Conservation (phyloP, 2,888 invertebrate species). For the Cyclophora punctaria region DNA sequence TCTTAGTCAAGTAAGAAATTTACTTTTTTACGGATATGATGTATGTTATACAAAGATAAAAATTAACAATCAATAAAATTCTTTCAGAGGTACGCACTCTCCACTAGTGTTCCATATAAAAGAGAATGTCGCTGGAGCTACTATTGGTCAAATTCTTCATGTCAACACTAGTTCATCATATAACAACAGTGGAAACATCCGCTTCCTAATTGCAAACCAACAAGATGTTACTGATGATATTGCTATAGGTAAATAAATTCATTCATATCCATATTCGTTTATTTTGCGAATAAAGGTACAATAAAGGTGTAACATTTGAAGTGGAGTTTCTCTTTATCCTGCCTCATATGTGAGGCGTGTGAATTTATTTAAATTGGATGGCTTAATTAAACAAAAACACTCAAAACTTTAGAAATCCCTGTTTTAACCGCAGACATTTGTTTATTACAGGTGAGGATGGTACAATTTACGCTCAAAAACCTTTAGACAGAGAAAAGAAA, state of each 20-base stretch:
- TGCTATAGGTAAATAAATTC: conserved; percentile 74
- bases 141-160: conserved; percentile 82
- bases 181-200: conserved; percentile 68
- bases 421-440: not conserved
- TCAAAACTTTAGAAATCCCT: not conserved
- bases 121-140: conserved; percentile 83
- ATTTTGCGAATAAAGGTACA: no score
- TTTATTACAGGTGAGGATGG: conserved; percentile 77
- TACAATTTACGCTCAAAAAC: conserved; percentile 83
- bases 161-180: conserved; percentile 56
- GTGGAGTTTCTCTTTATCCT: no score
- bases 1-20: conserved; percentile 73
- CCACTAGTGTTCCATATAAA: conserved; percentile 84
- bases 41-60: conserved; percentile 1
- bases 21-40: conserved; percentile 6
- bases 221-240: conserved; percentile 87
- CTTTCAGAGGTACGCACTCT: conserved; percentile 78
- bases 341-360: no score
- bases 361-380: no score
- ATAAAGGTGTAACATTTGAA: no score
- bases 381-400: not conserved
- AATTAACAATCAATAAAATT: conserved; percentile 1
- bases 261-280: not conserved
- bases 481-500: conserved; percentile 84
- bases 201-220: conserved; percentile 87